Base-by-base conservation (phyloP, 2,113 vertebrate species). In the Spea bombifrons region DNA sequence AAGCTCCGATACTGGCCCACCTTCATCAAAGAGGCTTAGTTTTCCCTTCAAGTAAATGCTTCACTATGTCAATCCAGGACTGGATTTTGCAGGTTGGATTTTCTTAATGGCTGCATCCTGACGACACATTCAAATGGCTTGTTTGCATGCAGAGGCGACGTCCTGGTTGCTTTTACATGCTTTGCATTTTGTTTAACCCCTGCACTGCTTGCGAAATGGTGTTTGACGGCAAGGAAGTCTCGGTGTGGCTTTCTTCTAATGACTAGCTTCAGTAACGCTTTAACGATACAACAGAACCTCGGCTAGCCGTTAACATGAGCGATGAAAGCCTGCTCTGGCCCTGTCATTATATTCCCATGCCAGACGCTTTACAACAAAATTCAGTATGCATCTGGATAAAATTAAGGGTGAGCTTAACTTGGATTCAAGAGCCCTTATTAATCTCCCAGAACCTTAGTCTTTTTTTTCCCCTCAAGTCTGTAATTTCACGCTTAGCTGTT, bases 321-420 rank as follows among this genome's bases (percentile, higher is more conserved):
- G 15, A 30, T 49, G 45, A 63, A 65, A 50, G 75, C 78, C 86
- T 83, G 10, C 75, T 81, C 84, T 84, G 85, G 87, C 83, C 80
- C 80, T 81, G 82, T 78, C 88, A 87, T 86, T 85, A 84, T 84
- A 82, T 81, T 43, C 4, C 75, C 88, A 88, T 83, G 82, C 84
- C 84, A 84, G 84, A 85, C 78, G 84, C 85, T 50, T 81, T 88
- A 59, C 72, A 48, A 76, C 16, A 84, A 50, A 55, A 67, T 16
- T 10, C 17, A 57, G 30, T 59, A 73, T 83, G 57, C 80, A 83
- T 87, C 84, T 86, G 83, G 78, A 86, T 87, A 83, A 89, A 89
- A 85, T 90, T 84, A 86, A 91, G 91, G 80, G 83, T 86, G 86
- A 89, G 84, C 85, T 88, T 8, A 70, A 61, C 15, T 79, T 73